Percentiles rank a stretch among this genome's conserved stretches.
Evolutionary conservation across 2,113 vertebrate species (phyloP).

Genomic region (Otus sunia): DNA sequence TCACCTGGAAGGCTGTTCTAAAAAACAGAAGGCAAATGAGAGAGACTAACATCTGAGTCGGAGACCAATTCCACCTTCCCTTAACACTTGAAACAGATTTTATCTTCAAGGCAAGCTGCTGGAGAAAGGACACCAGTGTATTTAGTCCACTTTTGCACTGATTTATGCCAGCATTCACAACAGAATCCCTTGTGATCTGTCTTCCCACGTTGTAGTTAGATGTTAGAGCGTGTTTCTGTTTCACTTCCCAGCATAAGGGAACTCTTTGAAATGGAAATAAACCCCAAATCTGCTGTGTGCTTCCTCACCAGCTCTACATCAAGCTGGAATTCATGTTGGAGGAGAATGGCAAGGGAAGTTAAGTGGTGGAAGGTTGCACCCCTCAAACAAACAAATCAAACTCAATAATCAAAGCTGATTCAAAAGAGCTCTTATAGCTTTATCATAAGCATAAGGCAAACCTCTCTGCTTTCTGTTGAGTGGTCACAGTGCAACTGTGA

Average conservation of each 20-base stretch:
- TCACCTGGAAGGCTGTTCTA: not conserved
- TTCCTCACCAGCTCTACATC: not conserved
- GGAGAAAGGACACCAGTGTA: not conserved
- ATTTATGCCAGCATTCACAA: rapidly evolving
- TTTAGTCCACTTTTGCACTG: not conserved
- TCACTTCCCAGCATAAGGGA: not conserved
- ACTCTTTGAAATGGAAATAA: not conserved
- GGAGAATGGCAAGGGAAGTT: not conserved
- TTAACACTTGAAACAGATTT: not conserved
- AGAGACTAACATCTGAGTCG: rapidly evolving
- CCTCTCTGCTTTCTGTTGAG: not conserved
- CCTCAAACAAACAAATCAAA: not conserved
- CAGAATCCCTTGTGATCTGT: not conserved
- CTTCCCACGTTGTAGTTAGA: rapidly evolving
- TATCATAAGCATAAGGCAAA: not conserved
- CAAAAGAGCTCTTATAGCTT: not conserved
- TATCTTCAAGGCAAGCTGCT: not conserved
- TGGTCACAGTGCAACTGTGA: not conserved
- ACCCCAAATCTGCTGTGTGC: not conserved
- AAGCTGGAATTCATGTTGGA: not conserved
- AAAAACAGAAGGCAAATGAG: not conserved
- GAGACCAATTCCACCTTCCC: not conserved
- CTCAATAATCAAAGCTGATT: not conserved
- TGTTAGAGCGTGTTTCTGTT: not conserved
- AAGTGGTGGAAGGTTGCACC: not conserved